Base-by-base conservation (phyloP, 2,113 vertebrate species). In the Daubentonia madagascariensis region DNA sequence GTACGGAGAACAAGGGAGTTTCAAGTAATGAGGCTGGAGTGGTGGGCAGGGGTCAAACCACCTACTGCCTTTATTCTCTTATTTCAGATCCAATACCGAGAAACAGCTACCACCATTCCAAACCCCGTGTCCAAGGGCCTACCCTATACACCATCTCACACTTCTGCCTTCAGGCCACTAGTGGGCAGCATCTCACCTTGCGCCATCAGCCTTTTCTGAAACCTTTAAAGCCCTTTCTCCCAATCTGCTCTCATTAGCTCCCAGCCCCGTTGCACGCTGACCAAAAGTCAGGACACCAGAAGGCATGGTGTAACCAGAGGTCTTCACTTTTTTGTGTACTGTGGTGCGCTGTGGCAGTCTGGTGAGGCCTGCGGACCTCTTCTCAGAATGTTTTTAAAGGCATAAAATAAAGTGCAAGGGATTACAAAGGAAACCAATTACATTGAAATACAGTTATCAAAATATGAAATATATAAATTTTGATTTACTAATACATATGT, bases 301-400 rank as follows among this genome's bases (percentile, higher is more conserved):
- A 87, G 73, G 65, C 75, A 28, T 0, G 0, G 5, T 25, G 43
- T 8, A 32, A 37, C 22, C 32, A n/a, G 61, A 40, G 13, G 14
- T 23, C 37, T n/a, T 89, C 43, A 28, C 43, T 14, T 35, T 23
- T 37, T 30, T 35, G 45, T 75, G 18, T 50, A 9, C 40, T 30
- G 22, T 23, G 35, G 16, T 48, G 10, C 11, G 14, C 73, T 85
- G 79, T 7, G n/a, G 57, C 63, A 28, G 18, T 59, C 92, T 68
- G 59, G n/a, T 50, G 50, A 91, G 48, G 16, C 40, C 78, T 52
- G 20, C 9, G 11, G 37, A 25, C 22, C 16, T 85, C 76, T 87
- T 75, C 61, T 91, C 79, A 30, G 78, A 94, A 93, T 37, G 32
- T 80, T 93, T 83, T 65, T 86, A 32, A 95, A 93, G 63, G 86